phyloP scores from a whole-genome alignment of 2,113 vertebrate species.

The Atherinomorus stipes region DNA sequence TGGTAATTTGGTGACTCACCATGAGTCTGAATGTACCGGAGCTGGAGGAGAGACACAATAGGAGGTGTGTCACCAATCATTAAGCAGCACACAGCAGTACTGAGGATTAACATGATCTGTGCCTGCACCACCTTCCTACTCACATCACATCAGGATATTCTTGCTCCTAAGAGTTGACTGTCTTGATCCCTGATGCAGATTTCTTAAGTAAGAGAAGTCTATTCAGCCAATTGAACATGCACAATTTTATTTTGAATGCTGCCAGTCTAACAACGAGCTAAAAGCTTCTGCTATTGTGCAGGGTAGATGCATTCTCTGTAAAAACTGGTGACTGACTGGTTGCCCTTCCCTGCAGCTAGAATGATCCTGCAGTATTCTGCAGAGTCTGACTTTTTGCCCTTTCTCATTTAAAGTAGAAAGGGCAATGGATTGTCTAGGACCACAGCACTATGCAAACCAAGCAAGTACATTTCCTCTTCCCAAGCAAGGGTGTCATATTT shows the following conservation, averaged over 20 bases:
- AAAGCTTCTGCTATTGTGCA: not conserved
- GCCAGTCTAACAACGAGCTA: not conserved
- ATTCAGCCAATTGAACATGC: not conserved
- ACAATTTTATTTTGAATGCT: slow-evolving; percentile 7
- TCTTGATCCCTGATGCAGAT: not conserved
- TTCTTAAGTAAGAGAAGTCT: not conserved
- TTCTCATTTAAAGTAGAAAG: slow-evolving; percentile 19
- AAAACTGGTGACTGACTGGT: not conserved
- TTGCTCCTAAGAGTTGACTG: slow-evolving; percentile 2
- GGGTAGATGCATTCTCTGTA: slow-evolving; percentile 2
- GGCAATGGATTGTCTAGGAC: slow-evolving; percentile 8
- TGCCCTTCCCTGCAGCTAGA: slow-evolving; percentile 10
- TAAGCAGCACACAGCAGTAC: slow-evolving; percentile 49
- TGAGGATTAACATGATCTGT: slow-evolving; percentile 46
- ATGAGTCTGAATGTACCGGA: slow-evolving; percentile 46
- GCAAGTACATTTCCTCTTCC: slow-evolving; percentile 11
- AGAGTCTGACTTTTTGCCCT: slow-evolving; percentile 14
- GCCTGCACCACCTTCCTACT: slow-evolving; percentile 13
- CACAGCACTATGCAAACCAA: slow-evolving; percentile 30
- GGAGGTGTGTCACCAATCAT: slow-evolving; percentile 63
- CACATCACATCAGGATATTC: not conserved
- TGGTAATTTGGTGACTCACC: slow-evolving; percentile 57
- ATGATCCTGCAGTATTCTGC: slow-evolving; percentile 13
- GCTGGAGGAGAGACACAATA: slow-evolving; percentile 41
- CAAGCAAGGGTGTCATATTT: slow-evolving; percentile 37